Evolutionary conservation across 2,888 invertebrate species (phyloP).

Genomic region (Melolontha melolontha): DNA sequence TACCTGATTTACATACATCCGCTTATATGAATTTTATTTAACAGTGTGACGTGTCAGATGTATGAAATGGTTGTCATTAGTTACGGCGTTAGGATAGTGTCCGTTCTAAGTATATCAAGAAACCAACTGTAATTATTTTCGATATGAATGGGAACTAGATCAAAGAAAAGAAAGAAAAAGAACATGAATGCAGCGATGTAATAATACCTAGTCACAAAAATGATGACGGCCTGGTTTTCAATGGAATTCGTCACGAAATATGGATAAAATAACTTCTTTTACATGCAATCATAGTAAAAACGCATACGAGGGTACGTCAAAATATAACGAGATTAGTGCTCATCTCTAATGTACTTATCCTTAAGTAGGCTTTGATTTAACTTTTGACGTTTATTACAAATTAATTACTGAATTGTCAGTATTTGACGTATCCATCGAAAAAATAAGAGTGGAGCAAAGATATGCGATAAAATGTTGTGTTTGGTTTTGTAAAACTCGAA

Average conservation of each 20-base stretch:
- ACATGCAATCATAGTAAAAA: too few relatives aligned
- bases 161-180: conserved; percentile 5
- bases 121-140: conserved; percentile 32
- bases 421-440: too few relatives aligned
- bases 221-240: background rate
- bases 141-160: conserved; percentile 33
- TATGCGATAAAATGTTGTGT: too few relatives aligned
- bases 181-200: conserved; percentile 9
- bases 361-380: too few relatives aligned
- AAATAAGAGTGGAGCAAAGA: too few relatives aligned
- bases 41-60: conserved; percentile 28
- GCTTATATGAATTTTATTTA: conserved; percentile 31
- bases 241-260: background rate
- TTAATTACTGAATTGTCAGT: too few relatives aligned
- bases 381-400: too few relatives aligned
- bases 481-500: too few relatives aligned
- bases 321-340: too few relatives aligned
- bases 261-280: too few relatives aligned
- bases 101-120: conserved; percentile 20
- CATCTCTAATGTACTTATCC: too few relatives aligned
- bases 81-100: conserved; percentile 22
- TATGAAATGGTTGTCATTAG: conserved; percentile 36
- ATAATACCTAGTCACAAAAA: conserved; percentile 3
- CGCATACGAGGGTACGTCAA: too few relatives aligned
- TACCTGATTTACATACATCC: conserved; percentile 38